A percentile compares a stretch with the other conserved stretches of the same genome.
Conservation (phyloP, 2,113 vertebrate genomes). For the Podarcis raffonei region DNA sequence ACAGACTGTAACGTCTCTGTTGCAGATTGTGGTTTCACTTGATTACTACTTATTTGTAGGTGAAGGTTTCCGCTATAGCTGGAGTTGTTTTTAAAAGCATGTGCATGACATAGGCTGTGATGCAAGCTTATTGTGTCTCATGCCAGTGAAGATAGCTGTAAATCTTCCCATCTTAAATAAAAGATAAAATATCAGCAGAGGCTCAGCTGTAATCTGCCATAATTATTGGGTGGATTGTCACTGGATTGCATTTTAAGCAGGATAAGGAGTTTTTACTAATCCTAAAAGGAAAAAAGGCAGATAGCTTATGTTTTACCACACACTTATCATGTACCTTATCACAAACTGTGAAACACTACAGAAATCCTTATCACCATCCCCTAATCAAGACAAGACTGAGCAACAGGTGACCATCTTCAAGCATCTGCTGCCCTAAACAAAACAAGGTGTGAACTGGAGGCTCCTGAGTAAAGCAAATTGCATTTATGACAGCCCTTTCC, state of each 20-base stretch:
- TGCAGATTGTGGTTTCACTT: conserved; percentile 11
- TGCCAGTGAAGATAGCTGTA: neutral
- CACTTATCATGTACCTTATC: neutral
- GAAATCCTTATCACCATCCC: neutral
- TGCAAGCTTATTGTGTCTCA: neutral
- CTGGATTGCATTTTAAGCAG: neutral
- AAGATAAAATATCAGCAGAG: conserved; percentile 7
- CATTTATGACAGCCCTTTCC: neutral
- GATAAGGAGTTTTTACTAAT: neutral
- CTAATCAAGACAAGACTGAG: neutral
- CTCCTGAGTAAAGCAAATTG: no score
- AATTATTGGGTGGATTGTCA: conserved; percentile 13
- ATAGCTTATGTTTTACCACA: no score
- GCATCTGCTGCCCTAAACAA: neutral
- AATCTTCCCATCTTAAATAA: conserved; percentile 18
- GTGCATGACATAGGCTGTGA: neutral
- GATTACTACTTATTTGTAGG: neutral
- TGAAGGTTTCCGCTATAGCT: conserved; percentile 12
- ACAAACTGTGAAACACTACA: neutral
- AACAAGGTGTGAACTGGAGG: neutral
- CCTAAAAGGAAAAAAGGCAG: neutral
- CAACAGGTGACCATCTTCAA: neutral
- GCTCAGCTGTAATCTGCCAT: neutral
- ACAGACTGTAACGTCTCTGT: conserved; percentile 11
- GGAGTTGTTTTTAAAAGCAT: neutral